Percentiles rank a stretch among this genome's conserved stretches.
phyloP scores from a whole-genome alignment of 1,140 invertebrate genomes.

The Drosophila erecta region DNA sequence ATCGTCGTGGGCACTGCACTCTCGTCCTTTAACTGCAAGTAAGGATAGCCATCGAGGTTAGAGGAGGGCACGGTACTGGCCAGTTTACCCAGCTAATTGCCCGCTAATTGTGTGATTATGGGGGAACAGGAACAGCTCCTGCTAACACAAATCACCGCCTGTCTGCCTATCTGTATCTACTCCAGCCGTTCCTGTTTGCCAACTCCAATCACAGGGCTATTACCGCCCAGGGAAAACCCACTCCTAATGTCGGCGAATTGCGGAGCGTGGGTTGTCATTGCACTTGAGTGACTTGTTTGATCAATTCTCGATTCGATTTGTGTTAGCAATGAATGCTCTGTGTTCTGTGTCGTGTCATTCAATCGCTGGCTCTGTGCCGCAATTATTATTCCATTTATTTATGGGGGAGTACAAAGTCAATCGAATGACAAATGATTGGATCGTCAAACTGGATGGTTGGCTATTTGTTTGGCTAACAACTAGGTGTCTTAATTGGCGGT shows the following conservation, averaged over 20 bases:
- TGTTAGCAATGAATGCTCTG: conserved; percentile 33
- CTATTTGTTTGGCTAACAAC: neutral
- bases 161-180: conserved; percentile 1
- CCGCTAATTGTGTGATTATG: conserved; percentile 39
- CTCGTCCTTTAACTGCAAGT: conserved; percentile 85
- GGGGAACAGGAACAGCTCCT: neutral
- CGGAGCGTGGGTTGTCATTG: conserved; percentile 67
- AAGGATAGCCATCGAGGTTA: neutral
- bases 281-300: conserved; percentile 81
- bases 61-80: conserved; percentile 4
- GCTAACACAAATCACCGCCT: conserved; percentile 26
- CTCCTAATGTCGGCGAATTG: conserved; percentile 38
- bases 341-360: conserved; percentile 45
- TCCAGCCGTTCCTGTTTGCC: conserved; percentile 3
- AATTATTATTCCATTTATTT: conserved; percentile 47
- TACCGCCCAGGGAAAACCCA: conserved; percentile 1
- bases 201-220: conserved; percentile 37
- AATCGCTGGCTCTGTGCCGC: conserved; percentile 41
- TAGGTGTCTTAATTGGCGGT: conserved; percentile 13
- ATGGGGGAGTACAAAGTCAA: conserved; percentile 23
- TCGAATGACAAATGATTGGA: conserved; percentile 37
- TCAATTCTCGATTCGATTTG: conserved; percentile 69
- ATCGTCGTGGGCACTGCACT: conserved; percentile 87
- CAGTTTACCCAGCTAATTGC: conserved; percentile 33
- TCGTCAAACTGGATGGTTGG: conserved; percentile 2